phyloP scores from a whole-genome alignment of 1,140 invertebrate genomes.

The Hyles euphorbiae region DNA sequence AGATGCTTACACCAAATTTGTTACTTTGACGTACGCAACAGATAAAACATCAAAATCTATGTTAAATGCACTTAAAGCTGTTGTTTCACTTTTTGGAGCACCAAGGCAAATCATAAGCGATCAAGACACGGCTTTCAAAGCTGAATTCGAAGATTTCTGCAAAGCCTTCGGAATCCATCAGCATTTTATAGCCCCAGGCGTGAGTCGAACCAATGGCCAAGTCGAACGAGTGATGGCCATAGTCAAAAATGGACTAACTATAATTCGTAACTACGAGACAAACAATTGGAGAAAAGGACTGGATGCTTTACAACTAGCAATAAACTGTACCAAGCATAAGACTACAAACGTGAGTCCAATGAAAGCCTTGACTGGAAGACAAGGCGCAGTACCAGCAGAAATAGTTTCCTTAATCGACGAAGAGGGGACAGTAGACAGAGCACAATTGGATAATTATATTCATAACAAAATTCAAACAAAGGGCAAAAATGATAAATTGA shows the following conservation, averaged over 20 bases:
- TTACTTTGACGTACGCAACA: slow-evolving; percentile 14
- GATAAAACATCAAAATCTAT: slow-evolving; percentile 19
- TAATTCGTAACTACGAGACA: slow-evolving; percentile 10
- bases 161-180: slow-evolving; percentile 20
- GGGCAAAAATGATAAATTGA: too few species aligned
- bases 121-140: slow-evolving; percentile 21
- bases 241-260: slow-evolving; percentile 19
- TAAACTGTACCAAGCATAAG: slow-evolving; percentile 21
- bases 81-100: slow-evolving; percentile 23
- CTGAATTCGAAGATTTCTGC: slow-evolving; percentile 26
- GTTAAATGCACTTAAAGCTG: slow-evolving; percentile 9
- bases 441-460: too few species aligned
- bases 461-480: too few species aligned
- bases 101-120: slow-evolving; percentile 25
- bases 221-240: slow-evolving; percentile 40
- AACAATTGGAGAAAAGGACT: slow-evolving; percentile 33
- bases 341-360: too few species aligned
- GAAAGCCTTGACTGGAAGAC: too few species aligned
- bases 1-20: slow-evolving; percentile 13
- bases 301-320: slow-evolving; percentile 21
- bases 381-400: too few species aligned
- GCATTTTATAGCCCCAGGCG: slow-evolving; percentile 35
- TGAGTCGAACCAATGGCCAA: slow-evolving; percentile 35
- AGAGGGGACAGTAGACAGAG: too few species aligned
- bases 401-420: too few species aligned